These are phyloP conservation scores for Sesia bembeciformis DNA, from an alignment of 2,888 invertebrate species.

Conservation along the genomic window DNA sequence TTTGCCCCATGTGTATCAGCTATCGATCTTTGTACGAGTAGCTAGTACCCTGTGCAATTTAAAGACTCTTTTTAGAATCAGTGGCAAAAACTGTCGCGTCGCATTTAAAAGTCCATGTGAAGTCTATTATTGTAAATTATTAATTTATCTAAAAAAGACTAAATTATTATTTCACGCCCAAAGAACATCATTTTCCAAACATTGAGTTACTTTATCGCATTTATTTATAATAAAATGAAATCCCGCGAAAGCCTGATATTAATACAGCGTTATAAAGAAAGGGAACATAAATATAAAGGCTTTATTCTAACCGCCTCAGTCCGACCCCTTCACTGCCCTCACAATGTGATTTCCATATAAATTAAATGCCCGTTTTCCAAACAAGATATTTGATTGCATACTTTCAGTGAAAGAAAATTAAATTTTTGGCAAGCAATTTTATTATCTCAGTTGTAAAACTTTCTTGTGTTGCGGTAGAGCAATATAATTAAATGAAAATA, in stretches of 20 bases:
- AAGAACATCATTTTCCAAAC: no score
- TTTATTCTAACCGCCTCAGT: slow-evolving; percentile 7
- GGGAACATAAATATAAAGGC: neutral
- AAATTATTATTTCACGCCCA: no score
- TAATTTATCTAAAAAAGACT: no score
- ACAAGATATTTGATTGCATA: slow-evolving; percentile 45
- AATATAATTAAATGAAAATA: no score
- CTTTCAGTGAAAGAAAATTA: slow-evolving; percentile 3
- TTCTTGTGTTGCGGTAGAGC: slow-evolving; percentile 1
- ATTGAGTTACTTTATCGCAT: no score
- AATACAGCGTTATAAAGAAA: neutral
- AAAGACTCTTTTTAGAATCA: no score
- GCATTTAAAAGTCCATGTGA: no score
- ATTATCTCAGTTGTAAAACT: neutral
- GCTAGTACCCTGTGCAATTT: no score
- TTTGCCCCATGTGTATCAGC: no score
- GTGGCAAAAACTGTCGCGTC: no score
- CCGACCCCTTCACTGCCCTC: slow-evolving; percentile 23
- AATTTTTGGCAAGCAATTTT: neutral
- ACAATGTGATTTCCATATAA: slow-evolving; percentile 50
- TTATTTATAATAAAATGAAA: neutral
- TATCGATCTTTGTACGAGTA: no score
- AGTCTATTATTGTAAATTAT: no score
- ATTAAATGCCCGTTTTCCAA: slow-evolving; percentile 48
- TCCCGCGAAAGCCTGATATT: neutral